A percentile compares a stretch with the other conserved stretches of the same genome.
phyloP scores from a whole-genome alignment of 2,797 vertebrate species.

The Molossus molossus region DNA sequence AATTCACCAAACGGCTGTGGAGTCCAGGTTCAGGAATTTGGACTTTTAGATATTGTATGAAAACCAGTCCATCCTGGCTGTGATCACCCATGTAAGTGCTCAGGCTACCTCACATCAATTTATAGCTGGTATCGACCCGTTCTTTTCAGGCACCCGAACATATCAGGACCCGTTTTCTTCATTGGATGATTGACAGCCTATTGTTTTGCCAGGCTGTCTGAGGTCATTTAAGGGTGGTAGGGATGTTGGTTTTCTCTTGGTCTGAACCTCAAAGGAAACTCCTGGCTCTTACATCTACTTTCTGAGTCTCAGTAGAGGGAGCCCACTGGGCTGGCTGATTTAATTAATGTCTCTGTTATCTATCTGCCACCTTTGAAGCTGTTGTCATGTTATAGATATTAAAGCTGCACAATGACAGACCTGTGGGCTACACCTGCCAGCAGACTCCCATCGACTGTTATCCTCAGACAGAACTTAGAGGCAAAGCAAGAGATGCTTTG shows the following conservation, averaged over 20 bases:
- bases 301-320: slow-evolving; percentile 79
- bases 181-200: slow-evolving; percentile 83
- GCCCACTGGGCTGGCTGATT: slow-evolving; percentile 83
- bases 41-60: background rate
- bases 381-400: slow-evolving; percentile 84
- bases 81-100: background rate
- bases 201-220: slow-evolving; percentile 75
- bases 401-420: slow-evolving; percentile 67
- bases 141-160: slow-evolving; percentile 78
- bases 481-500: slow-evolving; percentile 45
- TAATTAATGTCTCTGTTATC: slow-evolving; percentile 87
- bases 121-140: slow-evolving; percentile 50
- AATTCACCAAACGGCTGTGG: background rate
- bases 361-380: slow-evolving; percentile 86
- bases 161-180: slow-evolving; percentile 75
- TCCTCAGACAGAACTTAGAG: slow-evolving; percentile 42
- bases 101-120: background rate
- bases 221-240: slow-evolving; percentile 75
- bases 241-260: slow-evolving; percentile 75
- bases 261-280: slow-evolving; percentile 75
- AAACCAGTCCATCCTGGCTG: background rate
- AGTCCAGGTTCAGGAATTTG: background rate
- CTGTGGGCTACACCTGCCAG: slow-evolving; percentile 75
- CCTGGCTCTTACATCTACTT: slow-evolving; percentile 81
- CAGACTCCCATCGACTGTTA: slow-evolving; percentile 65